phyloP scores from a whole-genome alignment of 2,797 vertebrate genomes.

The Macrochelys suwanniensis region DNA sequence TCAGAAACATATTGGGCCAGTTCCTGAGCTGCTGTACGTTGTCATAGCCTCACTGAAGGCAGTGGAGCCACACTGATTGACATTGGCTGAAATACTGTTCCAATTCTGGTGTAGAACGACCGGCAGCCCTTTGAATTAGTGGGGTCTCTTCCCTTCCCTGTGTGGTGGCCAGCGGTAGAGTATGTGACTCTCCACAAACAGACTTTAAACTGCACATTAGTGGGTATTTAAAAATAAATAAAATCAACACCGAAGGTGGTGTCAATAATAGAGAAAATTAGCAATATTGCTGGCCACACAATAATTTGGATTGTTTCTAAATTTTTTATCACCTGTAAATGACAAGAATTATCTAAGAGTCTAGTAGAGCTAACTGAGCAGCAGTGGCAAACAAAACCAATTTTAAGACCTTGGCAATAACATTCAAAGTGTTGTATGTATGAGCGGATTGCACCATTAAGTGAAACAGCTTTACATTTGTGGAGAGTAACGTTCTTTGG shows the following conservation, averaged over 20 bases:
- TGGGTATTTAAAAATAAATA: neutral
- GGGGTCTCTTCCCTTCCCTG: neutral
- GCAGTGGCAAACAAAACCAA: no score
- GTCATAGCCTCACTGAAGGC: neutral
- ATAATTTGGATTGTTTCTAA: neutral
- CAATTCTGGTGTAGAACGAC: neutral
- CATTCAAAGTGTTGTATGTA: no score
- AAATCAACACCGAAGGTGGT: neutral
- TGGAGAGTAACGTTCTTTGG: no score
- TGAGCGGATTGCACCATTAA: no score
- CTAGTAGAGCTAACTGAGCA: neutral
- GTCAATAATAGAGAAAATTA: neutral
- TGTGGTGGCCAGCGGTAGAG: neutral
- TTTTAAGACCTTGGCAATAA: no score
- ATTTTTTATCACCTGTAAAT: neutral
- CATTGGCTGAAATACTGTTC: neutral
- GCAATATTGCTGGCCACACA: neutral
- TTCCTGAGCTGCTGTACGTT: neutral
- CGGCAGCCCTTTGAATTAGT: neutral
- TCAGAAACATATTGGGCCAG: neutral
- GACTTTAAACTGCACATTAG: neutral
- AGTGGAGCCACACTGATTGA: neutral
- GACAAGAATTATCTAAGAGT: neutral
- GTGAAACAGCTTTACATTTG: no score
- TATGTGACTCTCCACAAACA: neutral